These are phyloP conservation scores for Lagopus muta DNA, from an alignment of 2,113 vertebrate genomes.

Conservation along the genomic window DNA sequence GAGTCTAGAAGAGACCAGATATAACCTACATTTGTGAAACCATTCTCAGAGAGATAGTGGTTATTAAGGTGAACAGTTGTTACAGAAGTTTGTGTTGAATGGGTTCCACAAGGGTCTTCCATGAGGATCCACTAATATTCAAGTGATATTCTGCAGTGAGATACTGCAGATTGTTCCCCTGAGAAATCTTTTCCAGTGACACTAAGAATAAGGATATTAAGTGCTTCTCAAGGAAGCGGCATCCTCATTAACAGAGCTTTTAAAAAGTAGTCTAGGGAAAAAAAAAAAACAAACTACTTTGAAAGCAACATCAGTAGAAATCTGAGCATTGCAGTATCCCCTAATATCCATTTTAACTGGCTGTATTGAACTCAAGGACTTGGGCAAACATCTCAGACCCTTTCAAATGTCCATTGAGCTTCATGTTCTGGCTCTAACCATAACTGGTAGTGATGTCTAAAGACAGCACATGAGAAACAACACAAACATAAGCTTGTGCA, in stretches of 20 bases:
- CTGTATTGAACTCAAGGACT: background rate
- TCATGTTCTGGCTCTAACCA: background rate
- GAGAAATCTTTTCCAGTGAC: background rate
- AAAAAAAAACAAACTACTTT: background rate
- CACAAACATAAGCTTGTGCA: background rate
- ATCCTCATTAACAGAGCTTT: background rate
- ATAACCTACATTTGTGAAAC: background rate
- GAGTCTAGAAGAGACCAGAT: background rate
- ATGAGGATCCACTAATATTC: background rate
- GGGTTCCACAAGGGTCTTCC: background rate
- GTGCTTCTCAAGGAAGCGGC: background rate
- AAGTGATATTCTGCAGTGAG: background rate
- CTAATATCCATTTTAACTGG: background rate
- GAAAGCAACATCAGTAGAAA: background rate
- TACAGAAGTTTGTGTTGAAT: background rate
- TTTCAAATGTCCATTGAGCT: background rate
- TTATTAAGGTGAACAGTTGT: background rate
- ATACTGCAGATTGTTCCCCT: background rate
- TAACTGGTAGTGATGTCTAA: background rate
- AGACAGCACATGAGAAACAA: background rate
- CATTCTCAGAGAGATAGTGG: background rate
- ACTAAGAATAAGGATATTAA: background rate
- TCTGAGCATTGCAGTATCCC: background rate
- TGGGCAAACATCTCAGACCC: background rate
- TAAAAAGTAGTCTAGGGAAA: background rate